Evolutionary conservation across 2,797 vertebrate genomes (phyloP), one percentile per base, ranked within the genome.

Genomic region (Syncerus caffer): DNA sequence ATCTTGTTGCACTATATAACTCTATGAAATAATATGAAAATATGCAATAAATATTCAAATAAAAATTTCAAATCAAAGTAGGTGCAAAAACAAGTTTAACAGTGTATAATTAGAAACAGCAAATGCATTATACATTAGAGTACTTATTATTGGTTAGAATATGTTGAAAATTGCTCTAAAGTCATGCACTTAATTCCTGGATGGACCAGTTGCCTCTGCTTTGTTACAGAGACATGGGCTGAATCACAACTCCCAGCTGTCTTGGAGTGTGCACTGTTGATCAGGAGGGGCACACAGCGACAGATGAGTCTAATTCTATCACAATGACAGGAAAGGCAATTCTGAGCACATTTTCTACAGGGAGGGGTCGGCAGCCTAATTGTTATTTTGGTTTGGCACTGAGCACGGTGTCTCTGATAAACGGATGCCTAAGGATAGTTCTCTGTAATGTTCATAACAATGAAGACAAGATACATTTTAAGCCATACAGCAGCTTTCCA

Each of bases 191-290:
- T 93, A 79, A 97, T 97, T 96, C 95, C 89, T 84, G 58, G 89
- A 97, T 93, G 83, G 82, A 89, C 83, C 89, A 78, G 94, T 85
- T 96, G 96, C 67, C 47, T 95, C 64, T 76, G 95, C 87, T 97
- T 97, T 98, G 95, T 97, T 93, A 88, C 79, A 62, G 60, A 95
- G 96, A 94, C 51, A 71, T 60, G 51, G 64, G 78, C 86, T 97
- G 97, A 96, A 98, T 98, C 90, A 92, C 89, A 98, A 98, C 97
- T 89, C 88, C 95, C 98, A 98, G 98, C 97, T 98, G 98, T 94
- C 96, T 79, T 58, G 58, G 67, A 96, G 87, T 42, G 34, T 60
- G 90, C 19, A 38, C 79, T 76, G 57, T 57, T 94, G 90, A 96
- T 95, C 45, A 87, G 15, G 86, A 94, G 31, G 85, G 64, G 25